phyloP scores from a whole-genome alignment of 2,797 vertebrate genomes.

The Alca torda region DNA sequence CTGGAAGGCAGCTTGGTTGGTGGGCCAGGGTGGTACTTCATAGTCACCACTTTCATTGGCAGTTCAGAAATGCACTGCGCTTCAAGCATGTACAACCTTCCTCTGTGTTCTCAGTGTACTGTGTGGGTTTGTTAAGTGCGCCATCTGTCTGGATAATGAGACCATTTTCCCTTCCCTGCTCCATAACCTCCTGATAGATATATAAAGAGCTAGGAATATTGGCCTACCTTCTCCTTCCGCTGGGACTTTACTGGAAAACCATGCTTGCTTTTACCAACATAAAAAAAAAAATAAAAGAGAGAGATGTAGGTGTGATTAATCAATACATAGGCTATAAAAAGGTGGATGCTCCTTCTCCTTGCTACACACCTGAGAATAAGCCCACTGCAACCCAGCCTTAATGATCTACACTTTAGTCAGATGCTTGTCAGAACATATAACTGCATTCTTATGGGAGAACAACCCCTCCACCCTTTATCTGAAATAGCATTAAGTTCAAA shows the following conservation, averaged over 20 bases:
- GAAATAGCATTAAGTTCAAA: neutral
- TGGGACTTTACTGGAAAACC: neutral
- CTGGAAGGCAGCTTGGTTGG: neutral
- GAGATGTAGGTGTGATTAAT: neutral
- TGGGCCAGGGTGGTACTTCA: neutral
- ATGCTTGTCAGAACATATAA: neutral
- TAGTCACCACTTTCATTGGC: neutral
- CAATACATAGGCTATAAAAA: neutral
- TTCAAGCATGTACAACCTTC: neutral
- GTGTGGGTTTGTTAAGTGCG: neutral
- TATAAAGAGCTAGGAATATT: neutral
- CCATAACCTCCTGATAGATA: neutral
- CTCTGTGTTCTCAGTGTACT: neutral
- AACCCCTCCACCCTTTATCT: neutral
- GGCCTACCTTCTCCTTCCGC: neutral
- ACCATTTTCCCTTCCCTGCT: conserved; percentile 10
- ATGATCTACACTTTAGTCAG: neutral
- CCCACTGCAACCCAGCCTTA: neutral
- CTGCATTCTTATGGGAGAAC: neutral
- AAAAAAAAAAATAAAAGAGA: neutral
- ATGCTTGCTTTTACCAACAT: neutral
- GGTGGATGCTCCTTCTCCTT: neutral
- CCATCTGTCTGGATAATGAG: conserved; percentile 27
- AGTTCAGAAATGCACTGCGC: neutral
- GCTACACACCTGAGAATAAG: neutral